Base-by-base conservation (phyloP, 2,888 invertebrate genomes). In the Nomada flava region DNA sequence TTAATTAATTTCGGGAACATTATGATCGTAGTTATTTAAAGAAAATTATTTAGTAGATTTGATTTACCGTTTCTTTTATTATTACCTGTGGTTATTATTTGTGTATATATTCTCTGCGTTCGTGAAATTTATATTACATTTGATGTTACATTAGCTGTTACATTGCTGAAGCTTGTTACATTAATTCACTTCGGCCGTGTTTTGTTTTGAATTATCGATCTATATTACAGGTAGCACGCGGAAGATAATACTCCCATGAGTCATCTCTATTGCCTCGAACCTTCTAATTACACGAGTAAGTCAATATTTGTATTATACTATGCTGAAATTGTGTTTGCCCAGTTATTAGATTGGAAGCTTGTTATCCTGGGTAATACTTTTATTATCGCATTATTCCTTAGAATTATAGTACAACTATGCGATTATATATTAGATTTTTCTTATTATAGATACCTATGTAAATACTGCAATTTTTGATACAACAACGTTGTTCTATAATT, bases 131-230 rank as follows among this genome's bases (percentile, higher is more conserved):
- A 44, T 44, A 18, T 69, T 23, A 44, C 5, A 13, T 47, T 11
- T 47, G 47, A 10, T 47, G 7, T 23, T 23, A 23, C 23, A 23
- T 23, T 23, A 23, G 23, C 23, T 23, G 23, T 23, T 23, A 23
- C 23, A 23, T 23, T 23, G 23, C 23, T 44, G 18, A 55, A 44
- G 59, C 18, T 20, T 75, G 62, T 47, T 18, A 36, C 44, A 29
- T 42, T 42, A 71, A 47, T 75, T 26, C 44, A 26, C 29, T 55
- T 53, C 23, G 23, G 20, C 10, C 59, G 65, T 29, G 23, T n/a
- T 74, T 18, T 29, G 53, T 74, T 74, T 65, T 65, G 59, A 55
- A 67, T 67, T 67, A 78, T 78, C 74, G 78, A 78, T 78, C 62
- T 74, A 73, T 44, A 15, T 59, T 59, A 60, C 20, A 20, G 29